Percentiles rank a stretch among this genome's conserved stretches.
phyloP scores from a whole-genome alignment of 2,797 vertebrate genomes.

The Enteromius trimaculatus region DNA sequence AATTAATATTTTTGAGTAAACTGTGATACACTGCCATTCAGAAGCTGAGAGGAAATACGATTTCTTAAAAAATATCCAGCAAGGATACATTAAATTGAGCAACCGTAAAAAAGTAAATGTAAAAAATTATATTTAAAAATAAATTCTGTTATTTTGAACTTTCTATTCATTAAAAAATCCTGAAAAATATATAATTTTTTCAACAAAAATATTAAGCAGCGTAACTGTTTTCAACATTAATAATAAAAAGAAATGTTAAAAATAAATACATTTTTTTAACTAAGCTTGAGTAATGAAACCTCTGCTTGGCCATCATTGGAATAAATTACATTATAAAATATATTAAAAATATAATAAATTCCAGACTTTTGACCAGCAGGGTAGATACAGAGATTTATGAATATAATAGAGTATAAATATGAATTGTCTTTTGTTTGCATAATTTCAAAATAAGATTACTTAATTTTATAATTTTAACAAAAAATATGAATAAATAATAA shows the following conservation, averaged over 20 bases:
- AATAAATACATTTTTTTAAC: too few relatives aligned
- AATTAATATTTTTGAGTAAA: neutral
- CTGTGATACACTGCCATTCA: neutral
- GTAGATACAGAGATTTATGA: neutral
- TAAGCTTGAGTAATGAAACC: too few relatives aligned
- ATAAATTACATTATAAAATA: too few relatives aligned
- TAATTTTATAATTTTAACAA: neutral
- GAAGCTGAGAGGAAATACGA: neutral
- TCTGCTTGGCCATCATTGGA: too few relatives aligned
- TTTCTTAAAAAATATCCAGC: neutral
- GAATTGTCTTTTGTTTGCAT: neutral
- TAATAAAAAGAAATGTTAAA: neutral
- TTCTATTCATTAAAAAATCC: neutral
- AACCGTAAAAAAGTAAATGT: neutral
- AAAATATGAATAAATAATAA: neutral
- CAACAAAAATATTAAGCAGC: neutral
- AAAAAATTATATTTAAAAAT: neutral
- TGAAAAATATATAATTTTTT: neutral
- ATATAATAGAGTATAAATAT: neutral
- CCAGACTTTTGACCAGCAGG: neutral
- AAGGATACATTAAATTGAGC: neutral
- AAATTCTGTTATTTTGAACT: neutral
- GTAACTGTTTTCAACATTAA: neutral
- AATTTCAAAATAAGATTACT: neutral
- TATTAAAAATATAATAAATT: too few relatives aligned